Evolutionary conservation across 2,797 vertebrate genomes (phyloP), one percentile per base, ranked within the genome.

Genomic region (Sorex maritimensis): DNA sequence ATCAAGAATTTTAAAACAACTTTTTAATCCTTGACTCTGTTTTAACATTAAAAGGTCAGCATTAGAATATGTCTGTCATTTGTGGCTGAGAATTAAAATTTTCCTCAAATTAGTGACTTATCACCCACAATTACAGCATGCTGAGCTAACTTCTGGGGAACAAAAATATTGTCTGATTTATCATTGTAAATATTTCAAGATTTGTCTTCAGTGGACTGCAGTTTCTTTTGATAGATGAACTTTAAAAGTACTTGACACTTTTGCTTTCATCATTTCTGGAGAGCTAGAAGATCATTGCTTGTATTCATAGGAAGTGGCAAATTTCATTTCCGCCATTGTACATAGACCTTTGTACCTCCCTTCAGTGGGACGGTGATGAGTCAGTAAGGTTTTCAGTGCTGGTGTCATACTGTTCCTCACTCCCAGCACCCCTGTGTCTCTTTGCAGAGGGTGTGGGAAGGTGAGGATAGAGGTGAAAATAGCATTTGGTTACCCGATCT

Each of bases 141-240:
- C 46, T 72, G 77, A 28, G 24, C 77, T 55, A 63, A 28, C 34
- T 83, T 81, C 80, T 6, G 21, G 38, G 49, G 41, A 74, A 65
- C 49, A 63, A 63, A 65, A 61, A 34, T n/a, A 6, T 75, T 52
- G 38, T 91, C 49, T 85, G 46, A 38, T 55, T 17, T 34, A 63
- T 2, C 11, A 19, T 68, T 19, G 0, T 69, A 89, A 44, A 14
- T 34, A 23, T 52, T 86, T 46, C 49, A 38, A 63, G 79, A 77
- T 81, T 86, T 75, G 21, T 69, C 38, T 52, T 73, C 7, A 3
- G 24, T 44, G n/a, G 44, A 68, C n/a, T 55, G 65, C 28, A 67
- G 46, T 38, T 72, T 52, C 61, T 68, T 79, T 86, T 75, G 71
- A 88, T 92, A 94, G 71, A n/a, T 83, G 34, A 74, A 1, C 34